Percentiles rank a stretch among this genome's conserved stretches.
Evolutionary conservation across 2,797 vertebrate genomes (phyloP).

Genomic region (Urocyon cinereoargenteus): DNA sequence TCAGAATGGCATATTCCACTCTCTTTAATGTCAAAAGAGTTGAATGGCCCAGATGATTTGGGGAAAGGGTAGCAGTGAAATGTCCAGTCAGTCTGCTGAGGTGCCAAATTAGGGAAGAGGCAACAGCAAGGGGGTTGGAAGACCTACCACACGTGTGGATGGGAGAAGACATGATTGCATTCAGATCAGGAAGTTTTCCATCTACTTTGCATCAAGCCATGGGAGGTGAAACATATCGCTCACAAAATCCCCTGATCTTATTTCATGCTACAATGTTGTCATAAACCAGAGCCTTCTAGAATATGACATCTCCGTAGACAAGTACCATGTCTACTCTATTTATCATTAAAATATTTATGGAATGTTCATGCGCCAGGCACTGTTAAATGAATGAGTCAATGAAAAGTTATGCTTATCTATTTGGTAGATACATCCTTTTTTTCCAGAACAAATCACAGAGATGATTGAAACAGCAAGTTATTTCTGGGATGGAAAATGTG

Average conservation of each 20-base stretch:
- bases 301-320: background rate
- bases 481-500: slow-evolving; percentile 7
- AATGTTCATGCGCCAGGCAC: background rate
- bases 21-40: background rate
- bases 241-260: background rate
- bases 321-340: background rate
- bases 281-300: background rate
- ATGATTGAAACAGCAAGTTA: slow-evolving; percentile 23
- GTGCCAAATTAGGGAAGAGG: background rate
- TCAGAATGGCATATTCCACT: background rate
- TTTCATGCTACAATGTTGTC: background rate
- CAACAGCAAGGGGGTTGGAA: background rate
- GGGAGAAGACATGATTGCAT: background rate
- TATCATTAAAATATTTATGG: slow-evolving; percentile 44
- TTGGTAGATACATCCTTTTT: background rate
- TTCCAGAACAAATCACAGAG: slow-evolving; percentile 59
- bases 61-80: background rate
- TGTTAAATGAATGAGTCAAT: background rate
- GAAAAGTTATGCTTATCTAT: background rate
- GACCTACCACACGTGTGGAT: rapidly evolving
- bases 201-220: background rate
- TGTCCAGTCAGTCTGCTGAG: background rate
- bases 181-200: background rate
- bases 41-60: background rate
- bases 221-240: background rate